Evolutionary conservation across 2,113 vertebrate species (phyloP).

Genomic region (Mohoua ochrocephala): DNA sequence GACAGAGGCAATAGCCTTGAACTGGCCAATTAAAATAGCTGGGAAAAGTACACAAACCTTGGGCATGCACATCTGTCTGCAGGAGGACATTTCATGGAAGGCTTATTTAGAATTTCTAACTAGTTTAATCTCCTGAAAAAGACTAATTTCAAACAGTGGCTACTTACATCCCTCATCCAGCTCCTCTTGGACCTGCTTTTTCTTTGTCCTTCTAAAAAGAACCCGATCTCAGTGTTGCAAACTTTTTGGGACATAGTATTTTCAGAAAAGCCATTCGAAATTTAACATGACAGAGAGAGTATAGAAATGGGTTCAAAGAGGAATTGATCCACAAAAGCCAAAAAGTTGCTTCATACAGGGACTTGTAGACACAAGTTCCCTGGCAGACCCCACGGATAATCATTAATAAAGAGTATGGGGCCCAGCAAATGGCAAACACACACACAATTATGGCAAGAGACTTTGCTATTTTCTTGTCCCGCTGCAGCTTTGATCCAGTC

Average conservation of each 20-base stretch:
- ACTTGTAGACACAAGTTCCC: neutral
- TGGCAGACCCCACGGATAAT: conserved; percentile 73
- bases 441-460: conserved; percentile 81
- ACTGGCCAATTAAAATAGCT: neutral
- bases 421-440: conserved; percentile 83
- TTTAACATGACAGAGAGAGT: conserved; percentile 81
- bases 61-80: neutral
- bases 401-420: conserved; percentile 80
- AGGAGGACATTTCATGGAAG: neutral
- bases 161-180: neutral
- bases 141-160: neutral
- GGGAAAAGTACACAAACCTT: neutral
- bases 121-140: neutral
- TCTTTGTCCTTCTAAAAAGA: neutral
- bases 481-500: conserved; percentile 7
- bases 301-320: conserved; percentile 83
- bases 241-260: conserved; percentile 21
- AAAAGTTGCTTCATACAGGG: conserved; percentile 79
- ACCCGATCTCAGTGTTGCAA: neutral
- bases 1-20: neutral
- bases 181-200: neutral
- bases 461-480: conserved; percentile 77
- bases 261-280: conserved; percentile 79
- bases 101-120: neutral
- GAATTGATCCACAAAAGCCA: conserved; percentile 90